These are phyloP conservation scores for Nixonia krombeini DNA, from an alignment of 1,140 invertebrate genomes.

Conservation along the genomic window DNA sequence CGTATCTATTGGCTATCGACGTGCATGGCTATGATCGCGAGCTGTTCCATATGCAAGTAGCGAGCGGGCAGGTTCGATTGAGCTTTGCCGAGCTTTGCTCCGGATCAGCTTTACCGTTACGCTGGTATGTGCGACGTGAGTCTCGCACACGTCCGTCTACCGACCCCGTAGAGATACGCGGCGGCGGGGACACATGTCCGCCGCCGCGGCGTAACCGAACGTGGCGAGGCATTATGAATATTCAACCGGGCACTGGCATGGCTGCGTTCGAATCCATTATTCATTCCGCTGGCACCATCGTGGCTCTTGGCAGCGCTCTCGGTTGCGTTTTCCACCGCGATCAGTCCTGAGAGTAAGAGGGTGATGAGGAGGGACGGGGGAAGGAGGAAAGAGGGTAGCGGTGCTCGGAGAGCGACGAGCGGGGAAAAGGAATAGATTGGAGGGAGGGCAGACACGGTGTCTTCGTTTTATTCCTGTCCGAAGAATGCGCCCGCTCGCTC, in stretches of 20 bases:
- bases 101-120: conserved; percentile 1
- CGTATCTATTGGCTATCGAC: neutral
- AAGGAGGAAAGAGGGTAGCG: neutral
- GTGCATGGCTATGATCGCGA: conserved; percentile 4
- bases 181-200: neutral
- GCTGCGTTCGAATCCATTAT: conserved; percentile 67
- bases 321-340: conserved; percentile 50
- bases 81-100: no score
- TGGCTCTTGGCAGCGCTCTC: conserved; percentile 11
- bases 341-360: neutral
- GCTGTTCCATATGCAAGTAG: conserved; percentile 6
- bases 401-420: no score
- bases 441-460: conserved; percentile 19
- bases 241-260: conserved; percentile 62
- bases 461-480: conserved; percentile 56
- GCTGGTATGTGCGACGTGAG: neutral
- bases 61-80: neutral
- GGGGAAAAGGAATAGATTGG: neutral
- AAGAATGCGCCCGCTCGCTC: conserved; percentile 60
- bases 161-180: no score
- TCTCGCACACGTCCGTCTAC: no score
- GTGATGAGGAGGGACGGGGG: neutral
- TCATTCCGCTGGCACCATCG: conserved; percentile 60
- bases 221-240: conserved; percentile 60
- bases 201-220: neutral